Base-by-base conservation (phyloP, 2,888 invertebrate genomes). In the Diloba caeruleocephala region DNA sequence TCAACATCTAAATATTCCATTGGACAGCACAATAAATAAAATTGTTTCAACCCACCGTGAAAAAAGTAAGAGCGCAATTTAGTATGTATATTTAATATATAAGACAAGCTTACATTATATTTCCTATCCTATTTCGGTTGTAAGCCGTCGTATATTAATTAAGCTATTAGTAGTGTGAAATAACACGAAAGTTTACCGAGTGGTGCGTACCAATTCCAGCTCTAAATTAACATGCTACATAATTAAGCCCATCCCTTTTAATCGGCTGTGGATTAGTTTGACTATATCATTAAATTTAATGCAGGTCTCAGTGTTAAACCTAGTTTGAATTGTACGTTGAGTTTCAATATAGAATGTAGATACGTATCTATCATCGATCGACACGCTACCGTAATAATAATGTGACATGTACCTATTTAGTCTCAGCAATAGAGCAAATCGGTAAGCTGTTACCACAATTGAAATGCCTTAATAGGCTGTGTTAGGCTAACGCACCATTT, bases 401-500 rank as follows among this genome's bases (percentile, higher is more conserved):
- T 43, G 41, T 33, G n/a, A 17, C 17, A 34, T 56, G 44, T 31
- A 4, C 37, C 28, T 43, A 45, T 36, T 42, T 34, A 45, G 38
- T 54, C 14, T 12, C 36, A 49, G 31, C 48, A 46, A 48, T 43
- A 61, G 57, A 67, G 46, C 56, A 72, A 72, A 65, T 64, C 53
- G 38, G 52, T 50, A 45, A 42, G 42, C 48, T 44, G 54, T 74
- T 69, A 69, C 58, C 64, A 45, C 66, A 63, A 72, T 68, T 66
- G 71, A 59, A 62, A 64, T 41, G 60, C 52, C 73, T 63, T 70
- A 76, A 73, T 73, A 78, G 71, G 69, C 70, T 71, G 74, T 78
- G 79, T 81, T 75, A 74, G 74, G 60, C 77, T 63, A 81, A 83
- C 82, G 81, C 79, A 80, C 84, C 84, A 85, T 89, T 88, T 83